Base-by-base conservation (phyloP, 2,888 invertebrate genomes). In the Microctonus hyperodae region DNA sequence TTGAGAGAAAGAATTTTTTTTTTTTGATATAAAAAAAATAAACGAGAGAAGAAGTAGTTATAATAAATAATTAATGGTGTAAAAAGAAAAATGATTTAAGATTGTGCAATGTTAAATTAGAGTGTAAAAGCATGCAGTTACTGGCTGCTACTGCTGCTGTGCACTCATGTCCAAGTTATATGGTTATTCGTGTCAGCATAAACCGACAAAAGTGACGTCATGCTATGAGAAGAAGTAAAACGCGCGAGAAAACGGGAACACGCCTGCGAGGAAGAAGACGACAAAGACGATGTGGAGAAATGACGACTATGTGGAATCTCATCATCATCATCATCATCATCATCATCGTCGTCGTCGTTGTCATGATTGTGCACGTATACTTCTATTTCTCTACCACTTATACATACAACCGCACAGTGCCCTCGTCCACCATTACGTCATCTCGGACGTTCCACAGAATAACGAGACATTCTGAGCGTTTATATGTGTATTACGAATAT, bases 391-490 rank as follows among this genome's bases (percentile, higher is more conserved):
- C 57, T 48, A 48, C 25, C 57, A n/a, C 57, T 28, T 50, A 58
- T 62, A 33, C 37, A 64, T 62, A 64, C 59, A 59, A 37, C 31
- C 55, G 10, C 55, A 33, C 55, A 60, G 53, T 56, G 51, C 50
- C 25, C 35, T 37, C 57, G 60, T 40, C 68, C 65, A 60, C 65
- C 58, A 69, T 73, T 70, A 68, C 71, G 67, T 70, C 69, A 70
- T 58, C 62, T 37, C 37, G 60, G 66, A 65, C 63, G 72, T 65
- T 70, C 65, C 66, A 33, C 33, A 55, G 33, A 61, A 67, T 72
- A 71, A 70, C 68, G 71, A 73, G 70, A 44, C 69, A 70, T 73
- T 70, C 71, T 71, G 60, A 71, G 70, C 67, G 66, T 35, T 48
- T 16, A 53, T 57, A 56, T 62, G 20, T 66, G 20, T 66, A 60